These are phyloP conservation scores for Bombus waltoni DNA, from an alignment of 1,140 invertebrate species.

Conservation along the genomic window DNA sequence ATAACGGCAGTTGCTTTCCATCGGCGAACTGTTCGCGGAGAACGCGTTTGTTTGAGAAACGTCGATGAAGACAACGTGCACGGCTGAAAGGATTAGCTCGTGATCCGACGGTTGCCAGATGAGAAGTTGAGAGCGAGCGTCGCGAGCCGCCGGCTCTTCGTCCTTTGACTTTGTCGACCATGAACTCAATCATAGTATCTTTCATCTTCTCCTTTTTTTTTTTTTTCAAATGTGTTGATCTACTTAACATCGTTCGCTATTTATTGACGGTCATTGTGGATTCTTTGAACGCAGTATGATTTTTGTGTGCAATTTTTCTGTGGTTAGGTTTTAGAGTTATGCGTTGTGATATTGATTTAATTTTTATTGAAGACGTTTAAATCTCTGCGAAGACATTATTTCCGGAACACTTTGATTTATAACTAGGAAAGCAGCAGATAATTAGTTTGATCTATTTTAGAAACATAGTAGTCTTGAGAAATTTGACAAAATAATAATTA, in stretches of 20 bases:
- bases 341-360: background rate
- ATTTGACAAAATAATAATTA: no score
- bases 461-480: no score
- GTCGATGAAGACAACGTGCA: background rate
- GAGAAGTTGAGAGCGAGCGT: conserved; percentile 12
- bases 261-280: background rate
- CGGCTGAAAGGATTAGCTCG: conserved; percentile 7
- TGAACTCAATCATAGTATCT: background rate
- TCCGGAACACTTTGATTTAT: background rate
- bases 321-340: no score
- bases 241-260: background rate
- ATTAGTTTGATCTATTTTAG: background rate
- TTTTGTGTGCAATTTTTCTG: background rate
- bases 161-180: background rate
- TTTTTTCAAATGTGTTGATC: background rate
- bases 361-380: background rate
- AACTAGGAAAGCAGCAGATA: rapidly evolving
- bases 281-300: background rate
- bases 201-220: background rate
- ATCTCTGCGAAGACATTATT: background rate
- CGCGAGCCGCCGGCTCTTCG: background rate
- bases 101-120: conserved; percentile 10
- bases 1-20: background rate
- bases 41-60: background rate
- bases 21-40: background rate